Percentiles rank a stretch among this genome's conserved stretches.
phyloP scores from a whole-genome alignment of 2,113 vertebrate species.

The Orthonyx spaldingii region DNA sequence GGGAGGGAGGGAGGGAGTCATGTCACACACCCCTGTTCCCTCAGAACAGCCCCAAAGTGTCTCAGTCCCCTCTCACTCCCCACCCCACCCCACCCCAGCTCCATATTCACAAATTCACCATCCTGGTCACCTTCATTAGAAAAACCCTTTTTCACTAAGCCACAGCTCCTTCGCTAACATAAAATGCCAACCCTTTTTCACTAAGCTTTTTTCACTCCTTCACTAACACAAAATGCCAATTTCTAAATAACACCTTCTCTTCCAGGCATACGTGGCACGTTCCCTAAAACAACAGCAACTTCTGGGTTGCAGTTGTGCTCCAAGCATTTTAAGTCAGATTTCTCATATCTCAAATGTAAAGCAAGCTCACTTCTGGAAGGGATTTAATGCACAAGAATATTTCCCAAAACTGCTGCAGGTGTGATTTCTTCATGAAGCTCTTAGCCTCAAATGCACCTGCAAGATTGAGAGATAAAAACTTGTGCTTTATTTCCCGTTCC shows the following conservation, averaged over 20 bases:
- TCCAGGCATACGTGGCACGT: neutral
- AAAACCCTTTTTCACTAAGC: too few relatives aligned
- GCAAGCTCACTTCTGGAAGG: constrained; percentile 6
- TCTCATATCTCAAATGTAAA: neutral
- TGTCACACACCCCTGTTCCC: rapidly evolving
- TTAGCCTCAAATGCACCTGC: constrained; percentile 8
- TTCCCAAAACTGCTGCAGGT: constrained; percentile 15
- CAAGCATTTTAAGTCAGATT: neutral
- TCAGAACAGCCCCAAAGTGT: neutral
- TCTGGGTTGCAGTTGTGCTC: neutral
- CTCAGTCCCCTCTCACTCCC: rapidly evolving
- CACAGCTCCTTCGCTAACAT: too few relatives aligned
- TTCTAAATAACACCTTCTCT: neutral
- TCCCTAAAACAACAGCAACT: neutral
- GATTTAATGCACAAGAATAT: neutral
- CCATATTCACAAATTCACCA: neutral
- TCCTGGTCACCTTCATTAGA: neutral
- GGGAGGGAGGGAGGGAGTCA: neutral
- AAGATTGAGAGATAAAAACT: constrained; percentile 2
- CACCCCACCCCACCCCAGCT: neutral
- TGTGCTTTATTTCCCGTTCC: neutral
- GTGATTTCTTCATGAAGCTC: neutral
- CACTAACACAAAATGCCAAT: neutral
- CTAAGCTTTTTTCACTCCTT: too few relatives aligned
- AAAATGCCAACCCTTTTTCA: too few relatives aligned